Evolutionary conservation across 2,797 vertebrate genomes (phyloP), one percentile per base, ranked within the genome.

Genomic region (Poeciliopsis paucimaculata): DNA sequence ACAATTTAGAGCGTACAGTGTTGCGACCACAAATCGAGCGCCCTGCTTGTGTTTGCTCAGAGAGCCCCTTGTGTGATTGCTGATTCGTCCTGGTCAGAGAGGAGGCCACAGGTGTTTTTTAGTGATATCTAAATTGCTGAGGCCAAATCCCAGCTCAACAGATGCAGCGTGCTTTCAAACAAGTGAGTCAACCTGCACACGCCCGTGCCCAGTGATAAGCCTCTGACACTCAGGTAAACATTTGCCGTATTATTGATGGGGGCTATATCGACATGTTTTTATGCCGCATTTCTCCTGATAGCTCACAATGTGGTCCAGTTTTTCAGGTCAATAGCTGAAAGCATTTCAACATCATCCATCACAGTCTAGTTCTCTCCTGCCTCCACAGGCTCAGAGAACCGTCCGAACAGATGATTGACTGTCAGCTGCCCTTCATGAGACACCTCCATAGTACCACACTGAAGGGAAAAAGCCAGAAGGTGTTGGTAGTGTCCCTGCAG

Each of bases 311-410:
- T 78, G 80, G 86, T 83, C 83, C 79, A 57, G 72, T 83, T 86
- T 74, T 87, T 84, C 76, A 77, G 87, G 90, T 92, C 92, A 91
- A 82, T 87, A 85, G 88, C 83, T 86, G 77, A 89, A 89, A 93
- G 87, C 86, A 77, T 90, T 83, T 89, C 78, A 46, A 79, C 87
- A 84, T 85, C 91, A 90, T 93, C 86, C 87, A 90, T 92, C 92
- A 90, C 80, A 77, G 79, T 87, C 87, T 85, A 23, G 81, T 92
- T 84, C 78, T 80, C 85, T 80, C 73, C 77, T 60, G 75, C 84
- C 84, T 85, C 76, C 72, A 66, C 74, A 75, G 31, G 72, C 84
- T 83, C 75, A 26, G 75, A 79, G 83, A 84, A 80, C 75, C 76
- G 55, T 82, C 81, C 53, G 78, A 89, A 87, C 81, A 78, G 80